phyloP scores from a whole-genome alignment of 2,797 vertebrate genomes.

The Falco peregrinus region DNA sequence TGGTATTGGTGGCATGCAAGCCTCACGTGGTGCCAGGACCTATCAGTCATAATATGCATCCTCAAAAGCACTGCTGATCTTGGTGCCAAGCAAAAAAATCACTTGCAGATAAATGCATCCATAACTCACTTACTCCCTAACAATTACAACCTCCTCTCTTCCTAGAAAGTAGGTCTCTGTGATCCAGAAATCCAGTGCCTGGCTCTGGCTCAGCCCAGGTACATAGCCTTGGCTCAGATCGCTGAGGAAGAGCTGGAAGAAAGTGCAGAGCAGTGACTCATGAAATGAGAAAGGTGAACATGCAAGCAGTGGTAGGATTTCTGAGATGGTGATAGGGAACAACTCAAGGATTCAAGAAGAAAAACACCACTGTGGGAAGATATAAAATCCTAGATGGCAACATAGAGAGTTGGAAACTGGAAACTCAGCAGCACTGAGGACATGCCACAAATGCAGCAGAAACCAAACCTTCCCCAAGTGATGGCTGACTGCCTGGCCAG shows the following conservation, averaged over 20 bases:
- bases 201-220: not conserved
- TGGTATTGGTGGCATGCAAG: accelerated
- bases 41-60: not conserved
- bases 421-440: not conserved
- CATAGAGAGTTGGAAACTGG: not conserved
- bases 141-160: not conserved
- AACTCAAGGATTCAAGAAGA: not conserved
- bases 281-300: not conserved
- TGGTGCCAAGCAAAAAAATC: not conserved
- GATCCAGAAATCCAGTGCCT: not conserved
- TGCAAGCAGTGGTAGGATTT: not conserved
- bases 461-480: not conserved
- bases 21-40: not conserved
- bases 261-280: not conserved
- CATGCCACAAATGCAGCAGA: not conserved
- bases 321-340: not conserved
- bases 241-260: not conserved
- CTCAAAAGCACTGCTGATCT: not conserved
- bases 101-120: accelerated
- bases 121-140: not conserved
- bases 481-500: not conserved
- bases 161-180: not conserved
- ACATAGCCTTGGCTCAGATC: not conserved
- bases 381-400: not conserved
- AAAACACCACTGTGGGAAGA: not conserved